Evolutionary conservation across 2,888 invertebrate genomes (phyloP), one percentile per base, ranked within the genome.

Genomic region (Epirrhoe alternata): DNA sequence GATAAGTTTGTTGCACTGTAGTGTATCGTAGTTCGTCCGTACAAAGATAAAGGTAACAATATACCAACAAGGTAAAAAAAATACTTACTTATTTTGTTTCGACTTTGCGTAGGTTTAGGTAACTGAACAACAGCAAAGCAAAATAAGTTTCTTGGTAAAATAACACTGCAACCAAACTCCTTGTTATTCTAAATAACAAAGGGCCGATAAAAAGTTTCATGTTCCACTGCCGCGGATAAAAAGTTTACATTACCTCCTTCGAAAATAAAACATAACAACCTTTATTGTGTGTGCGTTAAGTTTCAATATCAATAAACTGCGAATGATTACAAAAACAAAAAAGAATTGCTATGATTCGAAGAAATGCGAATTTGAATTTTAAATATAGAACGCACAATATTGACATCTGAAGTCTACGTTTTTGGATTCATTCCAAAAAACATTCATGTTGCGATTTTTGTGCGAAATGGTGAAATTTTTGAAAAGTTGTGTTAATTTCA

Each of bases 131-230:
- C 24, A 24, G 24, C 24, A 24, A 35, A 35, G 10, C 35, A 54
- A 54, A 17, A 10, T 4, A 54, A 38, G 38, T 5, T 54, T 35
- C 16, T 54, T 54, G 14, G 38, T 54, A 35, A 38, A 38, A 54
- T 54, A 38, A 17, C 38, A 17, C 54, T 38, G 54, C 54, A 12
- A 54, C 38, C 35, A 5, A 38, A 38, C 54, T 54, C 51, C 10
- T 51, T 38, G 49, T n/a, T 50, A 0, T 50, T 59, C 51, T 38
- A 24, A 6, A 8, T 31, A 14, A 51, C 38, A 47, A 54, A 60
- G 17, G 52, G 60, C 16, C 60, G 6, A 35, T 50, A 60, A 45
- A 53, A 55, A 55, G 59, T 55, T 47, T 61, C 56, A 53, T 35
- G 33, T 52, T 59, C 12, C 55, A 31, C 16, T 17, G 31, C 49